phyloP scores from a whole-genome alignment of 1,140 invertebrate genomes.

The Choristoneura fumiferana region DNA sequence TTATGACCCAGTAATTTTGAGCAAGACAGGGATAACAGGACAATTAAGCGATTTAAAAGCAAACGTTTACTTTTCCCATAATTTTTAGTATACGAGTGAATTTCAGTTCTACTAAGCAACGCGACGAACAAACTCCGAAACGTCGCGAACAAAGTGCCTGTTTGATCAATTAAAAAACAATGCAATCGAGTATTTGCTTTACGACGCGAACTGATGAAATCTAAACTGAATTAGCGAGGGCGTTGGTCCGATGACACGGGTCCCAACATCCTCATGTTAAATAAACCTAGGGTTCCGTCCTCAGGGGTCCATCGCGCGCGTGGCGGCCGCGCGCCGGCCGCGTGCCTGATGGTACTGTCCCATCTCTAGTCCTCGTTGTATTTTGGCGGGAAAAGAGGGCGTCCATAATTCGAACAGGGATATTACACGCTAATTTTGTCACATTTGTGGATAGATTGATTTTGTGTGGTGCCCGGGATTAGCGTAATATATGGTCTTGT shows the following conservation, averaged over 20 bases:
- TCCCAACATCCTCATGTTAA: constrained; percentile 45
- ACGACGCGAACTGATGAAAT: constrained; percentile 54
- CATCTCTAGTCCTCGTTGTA: constrained; percentile 36
- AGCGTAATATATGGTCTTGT: constrained; percentile 14
- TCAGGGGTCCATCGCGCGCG: constrained; percentile 38
- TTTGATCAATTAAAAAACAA: constrained; percentile 67
- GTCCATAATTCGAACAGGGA: constrained; percentile 71
- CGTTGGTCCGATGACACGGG: constrained; percentile 54
- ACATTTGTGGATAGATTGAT: constrained; percentile 65
- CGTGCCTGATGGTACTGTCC: constrained; percentile 27
- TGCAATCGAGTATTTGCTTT: constrained; percentile 66
- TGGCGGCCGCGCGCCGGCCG: constrained; percentile 38
- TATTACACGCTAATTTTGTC: constrained; percentile 74
- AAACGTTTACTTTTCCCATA: too few relatives aligned
- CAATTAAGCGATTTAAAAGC: too few relatives aligned
- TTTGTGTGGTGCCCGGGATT: constrained; percentile 38
- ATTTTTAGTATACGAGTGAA: too few relatives aligned
- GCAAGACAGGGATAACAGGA: too few relatives aligned
- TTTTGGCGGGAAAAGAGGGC: constrained; percentile 49
- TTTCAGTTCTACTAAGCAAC: too few relatives aligned
- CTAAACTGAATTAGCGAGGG: constrained; percentile 61
- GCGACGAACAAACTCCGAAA: too few relatives aligned
- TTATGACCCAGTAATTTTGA: too few relatives aligned
- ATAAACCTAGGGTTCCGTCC: constrained; percentile 47
- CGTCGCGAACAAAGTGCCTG: background rate